Conservation (phyloP, 2,797 vertebrate species). For the Macrochelys suwanniensis region DNA sequence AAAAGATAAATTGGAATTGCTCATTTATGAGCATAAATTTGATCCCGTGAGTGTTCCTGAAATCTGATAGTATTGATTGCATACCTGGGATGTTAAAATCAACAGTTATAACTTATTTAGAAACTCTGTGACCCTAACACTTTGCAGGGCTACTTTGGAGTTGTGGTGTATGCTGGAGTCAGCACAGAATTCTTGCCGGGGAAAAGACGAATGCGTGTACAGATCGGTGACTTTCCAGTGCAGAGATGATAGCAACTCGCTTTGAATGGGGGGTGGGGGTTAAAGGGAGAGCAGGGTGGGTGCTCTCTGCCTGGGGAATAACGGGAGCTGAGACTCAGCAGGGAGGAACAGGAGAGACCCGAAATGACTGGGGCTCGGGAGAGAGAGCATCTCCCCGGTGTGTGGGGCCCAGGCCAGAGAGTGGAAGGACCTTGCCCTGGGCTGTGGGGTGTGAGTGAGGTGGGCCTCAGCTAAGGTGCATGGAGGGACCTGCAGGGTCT, state of each 20-base stretch:
- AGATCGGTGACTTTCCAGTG: not conserved
- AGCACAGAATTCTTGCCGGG: not conserved
- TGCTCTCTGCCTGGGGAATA: too few species aligned
- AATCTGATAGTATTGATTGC: not conserved
- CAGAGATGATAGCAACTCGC: not conserved
- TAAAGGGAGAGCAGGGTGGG: too few species aligned
- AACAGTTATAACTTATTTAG: not conserved
- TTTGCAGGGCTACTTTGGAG: not conserved
- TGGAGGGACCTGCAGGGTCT: too few species aligned
- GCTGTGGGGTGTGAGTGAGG: too few species aligned
- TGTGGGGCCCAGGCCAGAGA: too few species aligned
- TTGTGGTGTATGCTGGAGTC: not conserved
- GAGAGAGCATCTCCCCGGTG: too few species aligned
- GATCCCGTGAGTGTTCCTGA: not conserved
- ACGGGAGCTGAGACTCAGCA: too few species aligned
- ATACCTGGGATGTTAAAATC: not conserved
- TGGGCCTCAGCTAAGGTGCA: too few species aligned
- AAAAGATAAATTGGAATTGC: not conserved
- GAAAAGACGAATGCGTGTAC: not conserved
- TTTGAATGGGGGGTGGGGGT: too few species aligned
- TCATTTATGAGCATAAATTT: not conserved
- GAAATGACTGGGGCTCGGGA: too few species aligned
- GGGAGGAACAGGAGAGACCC: accelerated
- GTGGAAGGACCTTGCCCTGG: too few species aligned
- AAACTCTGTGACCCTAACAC: too few species aligned